Evolutionary conservation across 2,888 invertebrate genomes (phyloP).

Genomic region (Cantharis flavilabris): DNA sequence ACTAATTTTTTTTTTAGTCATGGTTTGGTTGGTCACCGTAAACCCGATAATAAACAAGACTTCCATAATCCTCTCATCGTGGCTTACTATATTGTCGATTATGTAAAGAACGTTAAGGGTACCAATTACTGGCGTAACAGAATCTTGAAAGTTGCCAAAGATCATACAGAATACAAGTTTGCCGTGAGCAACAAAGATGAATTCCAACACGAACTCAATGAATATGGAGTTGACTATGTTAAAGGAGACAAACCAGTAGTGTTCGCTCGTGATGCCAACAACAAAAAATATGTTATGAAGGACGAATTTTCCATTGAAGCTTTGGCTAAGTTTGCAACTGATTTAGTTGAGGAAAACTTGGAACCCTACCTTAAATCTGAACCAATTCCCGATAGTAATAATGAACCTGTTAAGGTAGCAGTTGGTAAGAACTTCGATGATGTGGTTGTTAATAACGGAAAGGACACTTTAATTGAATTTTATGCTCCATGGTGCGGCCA

Average conservation of each 20-base stretch:
- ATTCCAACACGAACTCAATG: conserved; percentile 92
- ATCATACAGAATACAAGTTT: conserved; percentile 73
- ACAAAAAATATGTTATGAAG: conserved; percentile 87
- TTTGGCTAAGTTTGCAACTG: conserved; percentile 82
- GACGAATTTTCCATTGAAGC: conserved; percentile 91
- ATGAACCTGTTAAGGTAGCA: conserved; percentile 83
- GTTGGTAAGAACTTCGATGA: conserved; percentile 98
- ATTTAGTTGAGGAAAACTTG: conserved; percentile 79
- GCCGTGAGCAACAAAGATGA: conserved; percentile 92
- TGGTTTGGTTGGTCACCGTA: conserved; percentile 91
- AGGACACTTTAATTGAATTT: conserved; percentile 96
- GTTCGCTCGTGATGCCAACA: conserved; percentile 79
- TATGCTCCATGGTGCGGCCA: conserved; percentile 99
- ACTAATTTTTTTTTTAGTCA: conserved; percentile 63
- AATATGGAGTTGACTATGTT: conserved; percentile 88
- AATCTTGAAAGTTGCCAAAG: conserved; percentile 86
- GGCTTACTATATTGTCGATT: conserved; percentile 94
- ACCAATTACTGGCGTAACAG: conserved; percentile 99
- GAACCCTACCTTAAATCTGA: conserved; percentile 97
- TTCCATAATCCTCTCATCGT: conserved; percentile 89
- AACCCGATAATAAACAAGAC: conserved; percentile 80
- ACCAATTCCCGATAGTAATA: conserved; percentile 82
- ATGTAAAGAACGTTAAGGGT: conserved; percentile 94
- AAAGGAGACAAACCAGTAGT: conserved; percentile 89
- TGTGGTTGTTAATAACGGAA: conserved; percentile 84